Evolutionary conservation across 2,113 vertebrate genomes (phyloP).

Genomic region (Limnothrissa miodon): DNA sequence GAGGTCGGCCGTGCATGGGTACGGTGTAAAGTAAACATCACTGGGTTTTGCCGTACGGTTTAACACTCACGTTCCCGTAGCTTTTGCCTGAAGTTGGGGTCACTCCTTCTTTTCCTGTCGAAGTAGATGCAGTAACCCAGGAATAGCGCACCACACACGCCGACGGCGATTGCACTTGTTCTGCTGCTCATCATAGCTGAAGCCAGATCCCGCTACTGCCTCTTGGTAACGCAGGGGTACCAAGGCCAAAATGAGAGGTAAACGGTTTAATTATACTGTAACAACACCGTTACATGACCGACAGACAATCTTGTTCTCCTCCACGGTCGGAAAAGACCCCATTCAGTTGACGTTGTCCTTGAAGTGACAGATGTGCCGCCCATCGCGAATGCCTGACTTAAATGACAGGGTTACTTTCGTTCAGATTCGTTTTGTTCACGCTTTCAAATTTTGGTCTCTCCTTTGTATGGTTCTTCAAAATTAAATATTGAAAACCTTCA

Average conservation of each 20-base stretch:
- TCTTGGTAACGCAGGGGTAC: conserved; percentile 6
- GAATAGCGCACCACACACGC: conserved; percentile 87
- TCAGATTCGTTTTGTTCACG: not conserved
- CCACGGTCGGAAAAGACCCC: conserved; percentile 34
- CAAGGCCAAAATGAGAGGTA: not conserved
- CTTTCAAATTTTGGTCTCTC: not conserved
- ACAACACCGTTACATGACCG: conserved; percentile 6
- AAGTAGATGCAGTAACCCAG: conserved; percentile 95
- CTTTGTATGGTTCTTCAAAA: not conserved
- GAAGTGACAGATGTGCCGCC: conserved; percentile 20
- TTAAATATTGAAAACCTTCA: not conserved
- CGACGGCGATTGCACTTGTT: conserved; percentile 86
- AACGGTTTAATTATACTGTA: not conserved
- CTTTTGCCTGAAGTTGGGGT: conserved; percentile 91
- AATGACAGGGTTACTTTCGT: not conserved
- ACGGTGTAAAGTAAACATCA: not conserved
- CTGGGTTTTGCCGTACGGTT: not conserved
- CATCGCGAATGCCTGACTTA: conserved; percentile 32
- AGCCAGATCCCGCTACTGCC: not conserved
- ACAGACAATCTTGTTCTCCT: not conserved
- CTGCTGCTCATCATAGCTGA: conserved; percentile 78
- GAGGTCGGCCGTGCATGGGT: not conserved
- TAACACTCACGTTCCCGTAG: conserved; percentile 88
- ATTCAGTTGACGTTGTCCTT: not conserved
- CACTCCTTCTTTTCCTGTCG: conserved; percentile 87